Conservation (phyloP, 2,888 invertebrate species). For the Lottia gigantea region DNA sequence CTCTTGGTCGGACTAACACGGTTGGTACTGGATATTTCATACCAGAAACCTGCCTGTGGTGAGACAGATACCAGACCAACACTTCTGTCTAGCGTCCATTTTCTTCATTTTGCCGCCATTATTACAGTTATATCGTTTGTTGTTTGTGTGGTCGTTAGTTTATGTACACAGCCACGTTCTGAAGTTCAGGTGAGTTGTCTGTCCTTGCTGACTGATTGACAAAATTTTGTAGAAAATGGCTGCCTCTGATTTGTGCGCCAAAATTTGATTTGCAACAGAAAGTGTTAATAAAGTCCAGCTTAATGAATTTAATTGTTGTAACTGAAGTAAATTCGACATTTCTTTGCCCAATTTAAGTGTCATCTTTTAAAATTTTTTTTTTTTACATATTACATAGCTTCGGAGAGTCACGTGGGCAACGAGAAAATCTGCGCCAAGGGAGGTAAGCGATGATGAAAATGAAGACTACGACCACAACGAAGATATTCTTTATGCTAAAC, state of each 20-base stretch:
- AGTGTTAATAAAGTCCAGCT: too few species aligned
- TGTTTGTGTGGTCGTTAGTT: slow-evolving; percentile 43
- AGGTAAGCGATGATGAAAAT: slow-evolving; percentile 30
- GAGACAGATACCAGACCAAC: slow-evolving; percentile 41
- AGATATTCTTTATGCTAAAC: too few species aligned
- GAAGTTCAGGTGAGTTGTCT: slow-evolving; percentile 33
- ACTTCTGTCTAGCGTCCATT: slow-evolving; percentile 50
- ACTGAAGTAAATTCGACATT: too few species aligned
- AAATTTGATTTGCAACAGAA: too few species aligned
- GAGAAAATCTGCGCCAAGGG: slow-evolving; percentile 35
- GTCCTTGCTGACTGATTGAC: too few species aligned
- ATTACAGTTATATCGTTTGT: slow-evolving; percentile 42
- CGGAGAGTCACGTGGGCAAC: slow-evolving; percentile 44
- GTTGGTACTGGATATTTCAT: slow-evolving; percentile 70
- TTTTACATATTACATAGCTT: slow-evolving; percentile 30
- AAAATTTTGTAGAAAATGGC: too few species aligned
- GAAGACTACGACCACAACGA: slow-evolving; percentile 13
- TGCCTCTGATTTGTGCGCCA: too few species aligned
- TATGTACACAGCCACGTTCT: slow-evolving; percentile 38
- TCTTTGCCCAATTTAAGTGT: not conserved
- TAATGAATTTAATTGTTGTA: too few species aligned
- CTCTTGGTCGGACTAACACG: slow-evolving; percentile 68
- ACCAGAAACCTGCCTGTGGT: slow-evolving; percentile 67
- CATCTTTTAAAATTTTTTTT: too few species aligned
- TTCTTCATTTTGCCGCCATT: slow-evolving; percentile 58